phyloP scores from a whole-genome alignment of 2,888 invertebrate species.

The Parelbella ahira region DNA sequence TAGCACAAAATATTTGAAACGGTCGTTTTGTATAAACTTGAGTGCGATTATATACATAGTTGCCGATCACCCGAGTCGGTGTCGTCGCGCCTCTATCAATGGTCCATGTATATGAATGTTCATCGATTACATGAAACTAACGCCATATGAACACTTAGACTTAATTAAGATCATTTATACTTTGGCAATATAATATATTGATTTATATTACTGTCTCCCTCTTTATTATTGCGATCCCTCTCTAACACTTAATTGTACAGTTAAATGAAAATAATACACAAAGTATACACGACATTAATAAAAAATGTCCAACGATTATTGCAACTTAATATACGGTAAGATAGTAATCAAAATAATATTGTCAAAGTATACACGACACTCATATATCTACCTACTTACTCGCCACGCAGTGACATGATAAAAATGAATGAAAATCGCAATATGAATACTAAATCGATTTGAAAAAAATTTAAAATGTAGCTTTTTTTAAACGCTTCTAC shows the following conservation, averaged over 20 bases:
- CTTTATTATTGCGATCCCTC: slow-evolving; percentile 22
- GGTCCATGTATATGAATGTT: slow-evolving; percentile 19
- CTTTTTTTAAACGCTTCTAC: slow-evolving; percentile 18
- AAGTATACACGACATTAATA: no score
- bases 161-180: slow-evolving; percentile 48
- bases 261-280: neutral
- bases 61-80: neutral
- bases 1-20: neutral
- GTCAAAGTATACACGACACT: slow-evolving; percentile 18
- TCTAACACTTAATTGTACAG: slow-evolving; percentile 5
- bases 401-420: no score
- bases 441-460: neutral
- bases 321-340: no score
- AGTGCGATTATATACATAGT: slow-evolving; percentile 3
- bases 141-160: slow-evolving; percentile 23
- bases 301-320: no score
- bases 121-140: slow-evolving; percentile 19
- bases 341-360: slow-evolving; percentile 14
- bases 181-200: slow-evolving; percentile 40
- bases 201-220: slow-evolving; percentile 25
- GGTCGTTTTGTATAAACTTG: slow-evolving; percentile 6
- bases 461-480: neutral
- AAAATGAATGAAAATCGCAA: neutral
- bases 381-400: no score
- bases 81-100: slow-evolving; percentile 8